A percentile compares a stretch with the other conserved stretches of the same genome.
Evolutionary conservation across 2,888 invertebrate species (phyloP).

Genomic region (Myathropa florea): DNA sequence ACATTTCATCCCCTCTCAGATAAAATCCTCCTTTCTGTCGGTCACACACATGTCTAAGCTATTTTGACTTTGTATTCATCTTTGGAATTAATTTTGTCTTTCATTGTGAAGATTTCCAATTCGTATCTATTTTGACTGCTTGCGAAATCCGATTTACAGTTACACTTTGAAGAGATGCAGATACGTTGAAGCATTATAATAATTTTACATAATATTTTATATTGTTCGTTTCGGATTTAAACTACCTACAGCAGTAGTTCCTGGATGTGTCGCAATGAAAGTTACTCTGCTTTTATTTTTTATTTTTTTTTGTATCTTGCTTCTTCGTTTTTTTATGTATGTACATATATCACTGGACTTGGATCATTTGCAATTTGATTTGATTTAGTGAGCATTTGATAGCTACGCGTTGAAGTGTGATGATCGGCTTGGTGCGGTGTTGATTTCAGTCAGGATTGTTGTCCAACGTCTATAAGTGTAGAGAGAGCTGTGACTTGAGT

Average conservation of each 20-base stretch:
- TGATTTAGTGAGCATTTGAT: conserved; percentile 45
- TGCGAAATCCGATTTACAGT: conserved; percentile 65
- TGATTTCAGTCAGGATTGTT: conserved; percentile 39
- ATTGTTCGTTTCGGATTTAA: conserved; percentile 11
- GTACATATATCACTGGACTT: not conserved
- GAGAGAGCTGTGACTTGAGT: not conserved
- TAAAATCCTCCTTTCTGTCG: not conserved
- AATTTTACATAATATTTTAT: conserved; percentile 63
- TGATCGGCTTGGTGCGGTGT: conserved; percentile 33
- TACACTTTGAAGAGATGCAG: conserved; percentile 58
- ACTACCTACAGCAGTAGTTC: conserved; percentile 39
- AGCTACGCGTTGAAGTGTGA: conserved; percentile 49
- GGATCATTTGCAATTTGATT: conserved; percentile 34
- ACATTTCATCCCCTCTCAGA: not conserved
- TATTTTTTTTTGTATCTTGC: not conserved
- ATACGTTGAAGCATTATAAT: conserved; percentile 57
- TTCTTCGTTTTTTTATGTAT: not conserved
- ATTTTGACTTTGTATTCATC: conserved; percentile 26
- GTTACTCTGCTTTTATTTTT: conserved; percentile 21
- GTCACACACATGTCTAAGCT: not conserved
- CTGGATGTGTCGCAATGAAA: conserved; percentile 68
- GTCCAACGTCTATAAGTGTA: conserved; percentile 25
- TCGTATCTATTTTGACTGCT: conserved; percentile 36
- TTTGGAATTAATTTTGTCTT: conserved; percentile 30
- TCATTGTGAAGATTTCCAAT: conserved; percentile 50